phyloP scores from a whole-genome alignment of 2,888 invertebrate species.

The Unio pictorum region DNA sequence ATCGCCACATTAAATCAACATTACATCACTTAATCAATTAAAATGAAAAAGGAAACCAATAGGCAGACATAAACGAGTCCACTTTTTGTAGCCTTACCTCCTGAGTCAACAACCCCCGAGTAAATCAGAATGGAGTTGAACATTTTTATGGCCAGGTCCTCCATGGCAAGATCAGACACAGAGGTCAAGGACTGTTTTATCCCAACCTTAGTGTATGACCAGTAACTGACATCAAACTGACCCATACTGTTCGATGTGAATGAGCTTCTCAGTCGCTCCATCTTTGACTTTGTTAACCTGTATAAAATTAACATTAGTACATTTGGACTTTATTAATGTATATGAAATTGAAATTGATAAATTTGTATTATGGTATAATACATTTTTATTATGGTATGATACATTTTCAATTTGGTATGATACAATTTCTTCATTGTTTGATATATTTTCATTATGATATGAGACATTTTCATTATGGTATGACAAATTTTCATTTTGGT shows the following conservation, averaged over 20 bases:
- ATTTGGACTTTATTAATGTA: background rate
- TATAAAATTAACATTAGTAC: background rate
- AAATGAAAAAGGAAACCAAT: no score
- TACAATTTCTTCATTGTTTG: no score
- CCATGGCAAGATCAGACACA: conserved; percentile 85
- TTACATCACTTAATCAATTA: no score
- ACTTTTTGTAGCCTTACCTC: conserved; percentile 6
- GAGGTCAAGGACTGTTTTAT: conserved; percentile 87
- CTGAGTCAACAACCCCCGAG: conserved; percentile 70
- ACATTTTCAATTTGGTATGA: no score
- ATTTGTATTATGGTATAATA: no score
- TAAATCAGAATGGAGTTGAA: conserved; percentile 92
- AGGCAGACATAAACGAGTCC: background rate
- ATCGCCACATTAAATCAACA: background rate
- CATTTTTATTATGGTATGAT: no score
- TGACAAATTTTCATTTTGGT: no score
- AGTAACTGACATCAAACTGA: conserved; percentile 77
- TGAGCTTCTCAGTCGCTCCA: conserved; percentile 57
- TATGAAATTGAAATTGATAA: background rate
- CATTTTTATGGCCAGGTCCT: conserved; percentile 88
- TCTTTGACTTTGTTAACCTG: conserved; percentile 63
- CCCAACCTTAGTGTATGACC: conserved; percentile 89
- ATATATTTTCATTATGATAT: background rate
- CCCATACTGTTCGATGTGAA: conserved; percentile 80
- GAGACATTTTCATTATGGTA: no score